Base-by-base conservation (phyloP, 2,113 vertebrate genomes). In the Heterotilapia buettikoferi region DNA sequence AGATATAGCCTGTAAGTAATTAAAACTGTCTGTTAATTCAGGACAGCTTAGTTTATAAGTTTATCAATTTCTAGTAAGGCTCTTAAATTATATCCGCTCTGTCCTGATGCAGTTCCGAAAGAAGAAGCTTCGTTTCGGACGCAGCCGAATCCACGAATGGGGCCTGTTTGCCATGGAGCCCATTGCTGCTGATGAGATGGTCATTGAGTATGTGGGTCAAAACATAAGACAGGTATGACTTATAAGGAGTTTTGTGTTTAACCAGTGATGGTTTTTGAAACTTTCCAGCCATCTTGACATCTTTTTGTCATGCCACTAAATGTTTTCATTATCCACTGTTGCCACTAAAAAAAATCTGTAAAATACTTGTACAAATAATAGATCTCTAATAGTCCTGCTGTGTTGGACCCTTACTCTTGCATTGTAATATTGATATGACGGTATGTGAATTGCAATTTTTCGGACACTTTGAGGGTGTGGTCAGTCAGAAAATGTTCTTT, bases 111-210 rank as follows among this genome's bases (percentile, higher is more conserved):
- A 99, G 98, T 99, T 98, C 96, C 98, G 98, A 4, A 99, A 99
- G 94, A 99, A 99, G 97, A 98, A 97, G 84, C 97, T 99, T 1
- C 95, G 98, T 2, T 99, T 99, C 6, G 98, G 98, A 6, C 97
- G 98, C 89, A 98, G 98, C 63, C 96, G 98, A 13, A 99, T 99
- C 92, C 98, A 99, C 0, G 98, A 99, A 91, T 99, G 98, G 98
- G 98, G 98, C 2, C 95, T 99, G 63, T 99, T 99, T 21, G 98
- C 98, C 90, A 98, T 99, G 98, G 98, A 98, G 90, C 97, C 98
- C 66, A 99, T 99, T 1, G 98, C 98, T 1, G 98, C 98, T 0
- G 98, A 99, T 1, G 98, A 99, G 95, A 99, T 99, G 98, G 98
- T 99, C 94, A 98, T 99, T 2, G 98, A 99, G 89, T 99, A 99